phyloP scores from a whole-genome alignment of 1,140 invertebrate genomes.

The Lasioglossum baleicum region DNA sequence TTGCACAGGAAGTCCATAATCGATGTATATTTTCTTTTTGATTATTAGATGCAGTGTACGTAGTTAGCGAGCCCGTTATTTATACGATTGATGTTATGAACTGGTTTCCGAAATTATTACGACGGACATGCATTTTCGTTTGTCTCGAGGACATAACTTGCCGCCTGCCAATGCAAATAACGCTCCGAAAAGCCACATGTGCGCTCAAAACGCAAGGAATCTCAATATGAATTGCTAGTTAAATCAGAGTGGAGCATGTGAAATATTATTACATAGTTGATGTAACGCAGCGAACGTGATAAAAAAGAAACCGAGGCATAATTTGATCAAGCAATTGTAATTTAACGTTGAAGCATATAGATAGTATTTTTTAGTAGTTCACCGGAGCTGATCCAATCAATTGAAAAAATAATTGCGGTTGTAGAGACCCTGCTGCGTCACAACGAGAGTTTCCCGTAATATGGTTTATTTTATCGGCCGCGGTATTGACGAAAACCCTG shows the following conservation, averaged over 20 bases:
- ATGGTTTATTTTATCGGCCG: neutral
- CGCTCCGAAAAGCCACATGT: neutral
- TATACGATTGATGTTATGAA: neutral
- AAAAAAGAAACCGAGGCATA: neutral
- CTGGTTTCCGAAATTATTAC: neutral
- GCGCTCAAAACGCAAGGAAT: neutral
- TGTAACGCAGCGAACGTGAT: too few species aligned
- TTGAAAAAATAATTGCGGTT: constrained; percentile 20
- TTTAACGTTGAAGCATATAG: neutral
- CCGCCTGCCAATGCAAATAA: constrained; percentile 2
- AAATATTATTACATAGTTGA: neutral
- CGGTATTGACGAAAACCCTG: neutral
- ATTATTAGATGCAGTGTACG: neutral
- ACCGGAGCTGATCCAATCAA: constrained; percentile 20
- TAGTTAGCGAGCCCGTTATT: neutral
- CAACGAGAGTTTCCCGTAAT: neutral
- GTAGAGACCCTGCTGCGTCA: neutral
- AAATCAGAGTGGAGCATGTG: neutral
- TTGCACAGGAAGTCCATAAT: too few species aligned
- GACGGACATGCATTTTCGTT: neutral
- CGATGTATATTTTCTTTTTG: neutral
- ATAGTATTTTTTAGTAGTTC: neutral
- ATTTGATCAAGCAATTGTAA: neutral
- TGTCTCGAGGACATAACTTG: neutral
- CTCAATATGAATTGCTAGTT: neutral